phyloP scores from a whole-genome alignment of 1,140 invertebrate genomes.

The Drosophila chauvacae region DNA sequence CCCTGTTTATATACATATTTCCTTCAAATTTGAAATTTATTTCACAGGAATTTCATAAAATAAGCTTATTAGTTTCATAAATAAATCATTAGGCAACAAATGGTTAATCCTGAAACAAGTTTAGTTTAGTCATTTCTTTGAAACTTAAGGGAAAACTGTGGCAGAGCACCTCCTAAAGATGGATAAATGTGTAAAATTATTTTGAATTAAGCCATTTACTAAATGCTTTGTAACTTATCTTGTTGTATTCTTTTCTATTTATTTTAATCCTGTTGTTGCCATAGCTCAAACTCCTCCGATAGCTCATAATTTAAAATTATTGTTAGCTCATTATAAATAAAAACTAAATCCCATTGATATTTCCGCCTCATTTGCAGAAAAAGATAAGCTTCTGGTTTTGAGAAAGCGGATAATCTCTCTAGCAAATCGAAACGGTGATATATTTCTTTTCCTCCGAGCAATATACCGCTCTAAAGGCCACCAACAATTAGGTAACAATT shows the following conservation, averaged over 20 bases:
- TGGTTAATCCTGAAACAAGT: not conserved
- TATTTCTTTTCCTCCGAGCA: not conserved
- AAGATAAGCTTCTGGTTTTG: constrained; percentile 26
- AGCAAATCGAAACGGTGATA: constrained; percentile 17
- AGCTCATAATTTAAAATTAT: too few species aligned
- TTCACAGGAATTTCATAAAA: constrained; percentile 1
- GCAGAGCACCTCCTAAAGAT: not conserved
- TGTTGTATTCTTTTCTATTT: not conserved
- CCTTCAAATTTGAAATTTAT: not conserved
- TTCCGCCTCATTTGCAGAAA: not conserved
- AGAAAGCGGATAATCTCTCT: constrained; percentile 2
- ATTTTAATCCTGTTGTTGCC: too few species aligned
- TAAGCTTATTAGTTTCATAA: not conserved
- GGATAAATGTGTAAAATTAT: not conserved
- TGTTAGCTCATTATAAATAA: too few species aligned
- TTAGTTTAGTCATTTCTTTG: not conserved
- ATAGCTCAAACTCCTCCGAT: too few species aligned
- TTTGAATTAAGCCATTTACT: not conserved
- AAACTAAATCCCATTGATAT: not conserved
- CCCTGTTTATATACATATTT: not conserved
- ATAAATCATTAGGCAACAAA: not conserved
- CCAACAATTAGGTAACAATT: constrained; percentile 40
- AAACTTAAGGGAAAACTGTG: not conserved
- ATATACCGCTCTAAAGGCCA: not conserved
- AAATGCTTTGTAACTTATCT: not conserved